These are phyloP conservation scores for Drepana falcataria DNA, from an alignment of 2,888 invertebrate species.

Conservation along the genomic window DNA sequence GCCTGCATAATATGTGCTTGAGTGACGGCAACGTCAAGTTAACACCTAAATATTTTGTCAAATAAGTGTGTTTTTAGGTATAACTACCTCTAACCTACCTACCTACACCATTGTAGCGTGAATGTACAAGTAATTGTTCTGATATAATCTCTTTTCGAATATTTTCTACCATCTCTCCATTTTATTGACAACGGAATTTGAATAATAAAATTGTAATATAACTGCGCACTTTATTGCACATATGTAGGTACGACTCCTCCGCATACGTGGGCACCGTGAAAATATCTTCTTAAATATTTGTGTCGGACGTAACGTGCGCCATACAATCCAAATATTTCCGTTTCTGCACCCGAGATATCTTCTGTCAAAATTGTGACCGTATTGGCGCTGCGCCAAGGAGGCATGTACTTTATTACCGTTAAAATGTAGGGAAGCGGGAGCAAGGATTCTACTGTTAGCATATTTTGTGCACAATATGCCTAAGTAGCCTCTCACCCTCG, in stretches of 20 bases:
- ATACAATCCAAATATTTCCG: background rate
- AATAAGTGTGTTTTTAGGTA: too few relatives aligned
- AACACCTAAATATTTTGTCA: too few relatives aligned
- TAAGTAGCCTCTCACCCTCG: too few relatives aligned
- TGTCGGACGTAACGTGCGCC: background rate
- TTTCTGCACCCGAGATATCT: conserved; percentile 17
- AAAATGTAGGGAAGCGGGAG: background rate
- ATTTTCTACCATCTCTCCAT: too few relatives aligned
- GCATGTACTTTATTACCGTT: background rate
- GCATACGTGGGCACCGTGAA: background rate
- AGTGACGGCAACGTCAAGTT: too few relatives aligned
- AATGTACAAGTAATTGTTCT: too few relatives aligned
- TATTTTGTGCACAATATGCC: background rate
- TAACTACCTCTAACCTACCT: too few relatives aligned
- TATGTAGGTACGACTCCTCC: background rate
- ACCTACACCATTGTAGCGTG: too few relatives aligned
- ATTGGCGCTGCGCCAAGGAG: conserved; percentile 20
- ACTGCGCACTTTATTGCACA: background rate
- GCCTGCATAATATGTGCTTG: too few relatives aligned
- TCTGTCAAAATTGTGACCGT: conserved; percentile 13
- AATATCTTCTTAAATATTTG: background rate
- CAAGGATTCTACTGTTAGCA: background rate
- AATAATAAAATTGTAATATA: background rate
- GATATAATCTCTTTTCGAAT: too few relatives aligned
- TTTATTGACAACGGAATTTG: background rate